phyloP scores from a whole-genome alignment of 2,888 invertebrate genomes.

The Cenopis cana region DNA sequence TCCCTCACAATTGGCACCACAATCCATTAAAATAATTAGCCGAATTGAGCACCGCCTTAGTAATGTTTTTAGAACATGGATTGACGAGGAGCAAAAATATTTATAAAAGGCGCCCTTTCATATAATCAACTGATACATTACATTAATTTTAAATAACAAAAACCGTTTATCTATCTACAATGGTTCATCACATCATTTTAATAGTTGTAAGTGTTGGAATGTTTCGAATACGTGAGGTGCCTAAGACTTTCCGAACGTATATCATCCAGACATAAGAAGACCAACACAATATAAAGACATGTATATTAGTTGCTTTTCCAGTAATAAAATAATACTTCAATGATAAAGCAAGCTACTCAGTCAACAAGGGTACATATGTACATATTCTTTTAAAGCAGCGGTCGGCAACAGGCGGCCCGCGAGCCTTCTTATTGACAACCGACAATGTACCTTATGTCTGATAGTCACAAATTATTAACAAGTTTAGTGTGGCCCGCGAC shows the following conservation, averaged over 20 bases:
- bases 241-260: not conserved
- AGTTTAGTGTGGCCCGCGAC: no score
- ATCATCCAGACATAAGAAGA: not conserved
- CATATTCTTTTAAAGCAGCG: not conserved
- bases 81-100: not conserved
- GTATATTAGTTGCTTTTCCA: not conserved
- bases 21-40: not conserved
- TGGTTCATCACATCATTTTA: not conserved
- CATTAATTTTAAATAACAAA: not conserved
- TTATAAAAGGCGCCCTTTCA: not conserved
- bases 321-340: constrained; percentile 9
- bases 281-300: not conserved
- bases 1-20: constrained; percentile 6
- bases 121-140: not conserved
- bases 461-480: no score
- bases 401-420: no score
- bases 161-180: not conserved
- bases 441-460: no score
- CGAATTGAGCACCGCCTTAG: constrained; percentile 2
- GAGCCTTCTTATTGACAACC: no score
- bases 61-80: not conserved
- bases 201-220: not conserved
- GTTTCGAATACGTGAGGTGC: not conserved
- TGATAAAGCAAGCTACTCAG: constrained; percentile 13
- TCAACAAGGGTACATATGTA: not conserved